Conservation (phyloP, 1,140 invertebrate genomes). For the Achroia grisella region DNA sequence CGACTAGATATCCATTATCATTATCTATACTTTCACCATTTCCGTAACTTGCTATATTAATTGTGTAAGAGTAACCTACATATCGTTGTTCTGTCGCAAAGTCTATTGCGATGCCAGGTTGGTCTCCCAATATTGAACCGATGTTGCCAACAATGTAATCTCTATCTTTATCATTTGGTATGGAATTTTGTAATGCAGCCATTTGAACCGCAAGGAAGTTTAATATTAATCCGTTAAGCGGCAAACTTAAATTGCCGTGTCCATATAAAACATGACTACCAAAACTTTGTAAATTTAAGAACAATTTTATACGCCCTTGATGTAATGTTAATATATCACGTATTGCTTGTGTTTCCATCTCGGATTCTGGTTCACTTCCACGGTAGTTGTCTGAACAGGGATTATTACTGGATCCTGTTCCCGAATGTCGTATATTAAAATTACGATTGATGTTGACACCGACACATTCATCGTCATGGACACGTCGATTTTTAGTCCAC, state of each 20-base stretch:
- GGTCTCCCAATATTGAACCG: constrained; percentile 9
- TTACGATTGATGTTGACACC: too few species aligned
- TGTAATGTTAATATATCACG: constrained; percentile 48
- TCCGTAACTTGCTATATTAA: constrained; percentile 77
- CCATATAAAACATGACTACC: constrained; percentile 79
- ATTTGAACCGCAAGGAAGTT: constrained; percentile 44
- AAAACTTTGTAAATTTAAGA: constrained; percentile 77
- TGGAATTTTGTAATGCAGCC: too few species aligned
- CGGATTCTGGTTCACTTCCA: constrained; percentile 76
- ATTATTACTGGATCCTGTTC: too few species aligned
- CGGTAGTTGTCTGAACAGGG: too few species aligned
- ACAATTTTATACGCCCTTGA: constrained; percentile 63
- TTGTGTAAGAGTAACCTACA: constrained; percentile 77
- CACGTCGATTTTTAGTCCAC: too few species aligned
- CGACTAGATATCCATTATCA: constrained; percentile 34
- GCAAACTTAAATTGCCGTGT: constrained; percentile 74
- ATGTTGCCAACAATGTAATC: constrained; percentile 71
- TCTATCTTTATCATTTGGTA: constrained; percentile 24
- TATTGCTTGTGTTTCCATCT: constrained; percentile 76
- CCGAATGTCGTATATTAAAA: constrained; percentile 10
- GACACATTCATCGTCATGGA: too few species aligned
- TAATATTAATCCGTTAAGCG: constrained; percentile 59
- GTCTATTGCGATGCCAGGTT: constrained; percentile 31
- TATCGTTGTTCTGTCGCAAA: constrained; percentile 47
- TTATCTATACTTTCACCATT: constrained; percentile 71